Evolutionary conservation across 2,797 vertebrate species (phyloP), one percentile per base, ranked within the genome.

Genomic region (Protonibea diacanthus): DNA sequence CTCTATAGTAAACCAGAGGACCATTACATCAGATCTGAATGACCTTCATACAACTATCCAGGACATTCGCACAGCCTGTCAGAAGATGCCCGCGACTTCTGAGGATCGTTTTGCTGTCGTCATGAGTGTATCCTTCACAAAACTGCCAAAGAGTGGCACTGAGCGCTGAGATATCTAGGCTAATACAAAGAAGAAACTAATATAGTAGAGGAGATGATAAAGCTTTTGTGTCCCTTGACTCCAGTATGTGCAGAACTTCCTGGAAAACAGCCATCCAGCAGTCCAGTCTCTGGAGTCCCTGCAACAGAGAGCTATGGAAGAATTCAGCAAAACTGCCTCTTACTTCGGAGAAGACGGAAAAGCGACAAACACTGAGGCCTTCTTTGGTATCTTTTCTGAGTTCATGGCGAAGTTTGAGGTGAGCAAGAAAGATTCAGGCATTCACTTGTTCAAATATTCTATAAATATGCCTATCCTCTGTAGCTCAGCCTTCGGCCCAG

Each of bases 361-460:
- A 77, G 83, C 94, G 88, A 96, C 97, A 25, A 97, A 96, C 66
- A 97, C 96, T 0, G 98, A 99, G 91, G 95, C 95, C 38, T 99
- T 99, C 94, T 99, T 99, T 21, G 97, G 97, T 70, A 99, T 99
- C 84, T 99, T 99, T 78, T 91, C 97, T 0, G 97, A 99, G 66
- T 99, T 99, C 88, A 96, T 97, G 72, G 94, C 86, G 92, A 99
- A 98, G 89, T 99, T 99, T 78, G 97, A 99, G 96, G 98, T 97
- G 86, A 96, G 95, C 2, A 55, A 33, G 13, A 27, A 51, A 25
- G 9, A 72, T 65, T 45, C 9, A 67, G 18, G 5, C 0, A 13
- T 51, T 73, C 4, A 52, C 45, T 60, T 10, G 55, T 62, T 69
- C 2, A 53, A 25, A 58, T n/a, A 59, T 38, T 8, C 8, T 9